Percentiles rank a stretch among this genome's conserved stretches.
Evolutionary conservation across 2,888 invertebrate genomes (phyloP).

Genomic region (Frankliniella fusca): DNA sequence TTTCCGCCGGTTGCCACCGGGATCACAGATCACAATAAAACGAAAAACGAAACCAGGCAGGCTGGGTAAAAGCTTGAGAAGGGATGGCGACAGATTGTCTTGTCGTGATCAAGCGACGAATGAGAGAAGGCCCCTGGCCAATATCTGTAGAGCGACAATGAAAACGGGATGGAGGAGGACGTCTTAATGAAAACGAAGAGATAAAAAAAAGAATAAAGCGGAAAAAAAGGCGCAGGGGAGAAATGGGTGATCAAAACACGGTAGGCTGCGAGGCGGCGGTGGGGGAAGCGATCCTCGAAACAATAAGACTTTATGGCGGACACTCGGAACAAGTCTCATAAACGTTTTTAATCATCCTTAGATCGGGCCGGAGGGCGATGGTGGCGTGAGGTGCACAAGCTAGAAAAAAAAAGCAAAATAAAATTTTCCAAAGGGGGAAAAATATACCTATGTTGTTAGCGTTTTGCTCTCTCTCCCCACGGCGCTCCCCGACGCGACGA

Average conservation of each 20-base stretch:
- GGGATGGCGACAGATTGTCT: background rate
- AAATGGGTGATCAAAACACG: background rate
- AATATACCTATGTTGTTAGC: background rate
- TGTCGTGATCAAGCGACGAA: background rate
- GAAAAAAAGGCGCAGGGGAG: background rate
- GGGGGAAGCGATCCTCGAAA: background rate
- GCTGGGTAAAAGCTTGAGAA: too few species aligned
- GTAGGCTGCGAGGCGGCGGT: too few species aligned
- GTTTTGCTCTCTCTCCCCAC: background rate
- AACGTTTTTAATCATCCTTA: background rate
- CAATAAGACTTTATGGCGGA: background rate
- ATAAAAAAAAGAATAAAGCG: background rate
- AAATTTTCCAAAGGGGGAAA: too few species aligned
- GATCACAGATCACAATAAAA: too few species aligned
- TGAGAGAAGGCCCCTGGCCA: background rate
- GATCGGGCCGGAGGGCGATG: too few species aligned
- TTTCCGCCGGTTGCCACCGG: too few species aligned
- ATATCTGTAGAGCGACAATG: background rate
- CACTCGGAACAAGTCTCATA: constrained; percentile 16
- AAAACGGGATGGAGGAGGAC: background rate
- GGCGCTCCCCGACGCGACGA: background rate
- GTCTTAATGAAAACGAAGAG: constrained; percentile 11
- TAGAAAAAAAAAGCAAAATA: too few species aligned
- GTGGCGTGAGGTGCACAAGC: too few species aligned
- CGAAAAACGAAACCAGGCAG: too few species aligned